These are phyloP conservation scores for Sycophila sp. DNA, from an alignment of 1,140 invertebrate genomes.

Conservation along the genomic window DNA sequence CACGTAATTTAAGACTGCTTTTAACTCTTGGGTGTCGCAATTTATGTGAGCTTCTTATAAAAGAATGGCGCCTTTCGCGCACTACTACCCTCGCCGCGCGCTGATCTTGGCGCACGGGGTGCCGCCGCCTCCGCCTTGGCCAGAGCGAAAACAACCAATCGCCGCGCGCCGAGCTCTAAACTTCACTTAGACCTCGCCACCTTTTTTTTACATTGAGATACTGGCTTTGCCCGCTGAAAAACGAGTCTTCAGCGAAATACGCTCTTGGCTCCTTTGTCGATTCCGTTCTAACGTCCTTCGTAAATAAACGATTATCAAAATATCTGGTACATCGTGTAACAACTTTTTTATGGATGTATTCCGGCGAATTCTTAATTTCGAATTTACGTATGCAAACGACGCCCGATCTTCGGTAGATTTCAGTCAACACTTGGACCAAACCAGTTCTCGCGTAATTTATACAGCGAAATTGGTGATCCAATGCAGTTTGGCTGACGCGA, in stretches of 20 bases:
- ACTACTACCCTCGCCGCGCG: conserved; percentile 1
- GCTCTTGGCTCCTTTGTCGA: too few relatives aligned
- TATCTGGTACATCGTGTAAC: too few relatives aligned
- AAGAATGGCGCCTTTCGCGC: conserved; percentile 62
- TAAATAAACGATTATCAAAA: too few relatives aligned
- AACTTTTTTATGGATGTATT: not conserved
- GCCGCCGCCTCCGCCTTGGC: not conserved
- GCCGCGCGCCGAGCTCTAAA: conserved; percentile 32
- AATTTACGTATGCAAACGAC: not conserved
- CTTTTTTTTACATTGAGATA: not conserved
- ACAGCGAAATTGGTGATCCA: not conserved
- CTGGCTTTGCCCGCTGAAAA: not conserved
- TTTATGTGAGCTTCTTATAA: conserved; percentile 68
- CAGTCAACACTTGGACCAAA: not conserved
- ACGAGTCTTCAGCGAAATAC: not conserved
- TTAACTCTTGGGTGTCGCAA: conserved; percentile 68
- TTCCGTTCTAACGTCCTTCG: too few relatives aligned
- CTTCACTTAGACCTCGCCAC: conserved; percentile 8
- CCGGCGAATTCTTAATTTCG: too few relatives aligned
- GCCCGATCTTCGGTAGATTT: not conserved
- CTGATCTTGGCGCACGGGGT: not conserved
- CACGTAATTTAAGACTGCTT: conserved; percentile 68
- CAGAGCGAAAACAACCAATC: conserved; percentile 33
- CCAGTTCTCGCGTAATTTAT: not conserved
- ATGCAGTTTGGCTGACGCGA: too few relatives aligned